phyloP scores from a whole-genome alignment of 2,113 vertebrate genomes.

The Conger conger region DNA sequence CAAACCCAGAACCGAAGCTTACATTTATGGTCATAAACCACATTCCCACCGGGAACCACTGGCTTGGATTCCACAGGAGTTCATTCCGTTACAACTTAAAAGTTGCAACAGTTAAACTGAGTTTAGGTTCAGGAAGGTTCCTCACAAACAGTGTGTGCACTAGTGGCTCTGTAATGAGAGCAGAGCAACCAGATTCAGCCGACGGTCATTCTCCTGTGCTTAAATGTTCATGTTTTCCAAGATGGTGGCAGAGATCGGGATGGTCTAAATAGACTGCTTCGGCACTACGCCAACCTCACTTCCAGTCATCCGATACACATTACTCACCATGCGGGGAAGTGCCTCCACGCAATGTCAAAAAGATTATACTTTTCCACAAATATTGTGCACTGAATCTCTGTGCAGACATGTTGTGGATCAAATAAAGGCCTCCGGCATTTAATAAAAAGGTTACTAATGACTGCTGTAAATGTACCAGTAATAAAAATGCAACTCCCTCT shows the following conservation, averaged over 20 bases:
- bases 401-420: conserved; percentile 55
- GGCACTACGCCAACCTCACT: conserved; percentile 10
- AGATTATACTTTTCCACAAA: conserved; percentile 5
- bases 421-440: conserved; percentile 33
- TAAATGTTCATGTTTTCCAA: conserved; percentile 64
- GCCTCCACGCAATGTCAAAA: neutral
- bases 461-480: neutral
- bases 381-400: neutral
- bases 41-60: neutral
- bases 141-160: too few species aligned
- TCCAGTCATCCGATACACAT: conserved; percentile 54
- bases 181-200: conserved; percentile 56
- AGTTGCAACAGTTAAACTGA: neutral
- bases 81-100: neutral
- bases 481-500: neutral
- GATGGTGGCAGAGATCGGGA: conserved; percentile 23
- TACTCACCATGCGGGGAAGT: conserved; percentile 47
- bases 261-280: conserved; percentile 48
- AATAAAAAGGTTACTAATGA: neutral
- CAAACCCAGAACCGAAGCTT: neutral
- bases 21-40: neutral
- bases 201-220: conserved; percentile 10
- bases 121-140: too few species aligned
- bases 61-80: neutral
- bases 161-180: conserved; percentile 46